Evolutionary conservation across 1,140 invertebrate species (phyloP), one percentile per base, ranked within the genome.

Genomic region (Helicoverpa zea): DNA sequence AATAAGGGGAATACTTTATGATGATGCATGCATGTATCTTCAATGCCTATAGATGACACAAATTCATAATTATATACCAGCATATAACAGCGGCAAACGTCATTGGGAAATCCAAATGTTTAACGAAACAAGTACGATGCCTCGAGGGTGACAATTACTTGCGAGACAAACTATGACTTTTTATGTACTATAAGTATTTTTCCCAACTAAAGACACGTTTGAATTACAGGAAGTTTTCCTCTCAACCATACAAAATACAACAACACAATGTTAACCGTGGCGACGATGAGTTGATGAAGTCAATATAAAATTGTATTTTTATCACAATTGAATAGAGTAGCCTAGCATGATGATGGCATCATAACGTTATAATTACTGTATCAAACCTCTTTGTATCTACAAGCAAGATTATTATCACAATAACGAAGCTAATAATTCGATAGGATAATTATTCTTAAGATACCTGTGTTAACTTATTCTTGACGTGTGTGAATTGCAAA

Each of bases 81-180:
- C 49, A 29, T 30, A 54, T 30, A 51, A 72, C 23, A 29, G 49
- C 29, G 49, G 35, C 52, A 72, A 72, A 70, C 64, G 16, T 70
- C 30, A 52, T 14, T 30, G 68, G 68, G 49, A 72, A 72, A 72
- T 51, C 68, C 68, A 13, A 72, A 72, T 70, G 66, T 70, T 72
- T 51, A 14, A 52, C 68, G 7, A 52, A 72, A 70, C 23, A 61
- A 61, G 11, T 29, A 29, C 58, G 58, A 30, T 30, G 58, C 58
- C 12, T 61, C 23, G 11, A 30, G 58, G 12, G 58, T 13, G 58
- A 61, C 58, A 61, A 61, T 61, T 61, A 30, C 58, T 61, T 61
- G 13, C 23, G 13, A 61, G 10, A 13, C 58, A 29, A 61, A 29
- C 3, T 61, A 61, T 43, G n/a, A 16, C 16, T 49, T 68, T 68